Conservation (phyloP, 2,888 invertebrate genomes). For the Apamea sordens region DNA sequence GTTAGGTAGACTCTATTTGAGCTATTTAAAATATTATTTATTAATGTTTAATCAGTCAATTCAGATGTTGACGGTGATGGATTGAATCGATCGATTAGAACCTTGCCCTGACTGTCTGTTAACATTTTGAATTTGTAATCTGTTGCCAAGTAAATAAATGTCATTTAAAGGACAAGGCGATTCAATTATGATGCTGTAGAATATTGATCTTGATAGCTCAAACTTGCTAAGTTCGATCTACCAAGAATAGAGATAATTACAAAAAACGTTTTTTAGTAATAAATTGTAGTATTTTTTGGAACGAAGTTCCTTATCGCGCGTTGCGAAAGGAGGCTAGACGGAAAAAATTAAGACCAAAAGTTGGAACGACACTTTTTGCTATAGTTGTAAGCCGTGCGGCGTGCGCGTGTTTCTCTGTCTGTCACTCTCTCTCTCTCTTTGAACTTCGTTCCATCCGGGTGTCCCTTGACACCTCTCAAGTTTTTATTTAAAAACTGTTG, state of each 20-base stretch:
- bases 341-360: too few relatives aligned
- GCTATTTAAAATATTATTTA: not conserved
- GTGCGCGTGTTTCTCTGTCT: too few relatives aligned
- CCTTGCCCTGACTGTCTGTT: not conserved
- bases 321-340: too few relatives aligned
- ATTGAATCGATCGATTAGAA: constrained; percentile 2
- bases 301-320: too few relatives aligned
- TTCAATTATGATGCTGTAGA: not conserved
- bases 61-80: not conserved
- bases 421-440: too few relatives aligned
- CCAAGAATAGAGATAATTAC: too few relatives aligned
- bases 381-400: too few relatives aligned
- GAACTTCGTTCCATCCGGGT: too few relatives aligned
- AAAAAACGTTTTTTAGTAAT: not conserved
- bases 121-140: constrained; percentile 3
- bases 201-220: not conserved
- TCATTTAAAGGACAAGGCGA: not conserved
- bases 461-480: too few relatives aligned
- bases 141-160: constrained; percentile 2
- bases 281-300: not conserved
- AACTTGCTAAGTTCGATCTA: not conserved
- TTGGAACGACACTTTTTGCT: too few relatives aligned
- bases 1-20: not conserved
- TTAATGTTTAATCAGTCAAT: not conserved
- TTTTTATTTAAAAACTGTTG: too few relatives aligned